These are phyloP conservation scores for Cephus spinipes DNA, from an alignment of 2,888 invertebrate genomes.

Conservation along the genomic window DNA sequence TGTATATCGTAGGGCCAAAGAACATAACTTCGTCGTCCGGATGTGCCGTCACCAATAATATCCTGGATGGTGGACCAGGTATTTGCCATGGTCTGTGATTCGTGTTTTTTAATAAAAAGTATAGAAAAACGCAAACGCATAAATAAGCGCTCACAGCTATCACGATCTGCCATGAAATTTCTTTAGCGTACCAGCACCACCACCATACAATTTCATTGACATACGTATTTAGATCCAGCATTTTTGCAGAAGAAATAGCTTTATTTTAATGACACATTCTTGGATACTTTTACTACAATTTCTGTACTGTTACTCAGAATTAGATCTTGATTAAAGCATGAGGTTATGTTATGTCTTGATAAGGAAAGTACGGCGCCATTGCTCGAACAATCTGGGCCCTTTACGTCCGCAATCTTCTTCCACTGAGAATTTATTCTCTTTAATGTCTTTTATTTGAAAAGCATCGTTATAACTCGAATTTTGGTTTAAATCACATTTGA, in stretches of 20 bases:
- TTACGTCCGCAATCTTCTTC: neutral
- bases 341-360: neutral
- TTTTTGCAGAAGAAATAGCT: neutral
- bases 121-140: slow-evolving; percentile 56
- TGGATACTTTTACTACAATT: neutral
- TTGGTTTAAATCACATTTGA: neutral
- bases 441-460: neutral
- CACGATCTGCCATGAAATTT: slow-evolving; percentile 59
- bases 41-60: slow-evolving; percentile 91
- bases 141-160: slow-evolving; percentile 56
- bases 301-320: neutral
- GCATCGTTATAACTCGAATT: neutral
- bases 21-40: slow-evolving; percentile 99
- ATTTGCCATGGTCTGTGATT: slow-evolving; percentile 60
- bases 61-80: slow-evolving; percentile 67
- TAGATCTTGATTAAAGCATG: neutral
- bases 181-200: slow-evolving; percentile 60
- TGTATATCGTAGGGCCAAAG: slow-evolving; percentile 90
- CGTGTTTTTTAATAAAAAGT: slow-evolving; percentile 53
- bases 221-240: slow-evolving; percentile 45
- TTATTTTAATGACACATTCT: neutral
- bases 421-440: neutral
- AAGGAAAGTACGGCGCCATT: neutral
- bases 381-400: neutral
- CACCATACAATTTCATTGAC: slow-evolving; percentile 52